Evolutionary conservation across 2,888 invertebrate species (phyloP), one percentile per base, ranked within the genome.

Genomic region (Acanthacorydalis orientalis): DNA sequence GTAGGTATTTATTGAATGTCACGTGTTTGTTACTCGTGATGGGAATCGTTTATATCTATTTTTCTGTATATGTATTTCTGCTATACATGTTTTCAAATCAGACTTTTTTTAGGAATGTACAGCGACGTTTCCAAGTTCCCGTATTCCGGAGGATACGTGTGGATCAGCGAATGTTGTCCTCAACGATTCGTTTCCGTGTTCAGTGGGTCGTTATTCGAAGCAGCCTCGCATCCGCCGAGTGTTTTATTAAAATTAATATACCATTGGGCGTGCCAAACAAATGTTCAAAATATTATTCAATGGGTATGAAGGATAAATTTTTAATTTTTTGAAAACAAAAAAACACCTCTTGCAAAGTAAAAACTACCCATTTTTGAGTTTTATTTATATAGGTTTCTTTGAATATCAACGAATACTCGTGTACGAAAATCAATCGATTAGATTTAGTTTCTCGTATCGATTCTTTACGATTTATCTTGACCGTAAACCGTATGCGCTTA

Each of bases 181-280:
- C 82, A 83, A 8, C 75, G 83, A 43, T 88, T 85, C 60, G 83
- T 89, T 4, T 90, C 90, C 0, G 87, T 90, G 0, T 90, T 88
- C 64, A 81, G 80, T 52, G 86, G 87, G 31, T 90, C 90, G 0
- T 73, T 91, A 46, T 91, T 90, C 59, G 89, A 90, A 64, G 83
- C 83, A 0, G 83, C 87, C 2, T 81, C 84, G 0, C 84, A 89
- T 64, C 82, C 86, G 0, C 89, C 91, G 0, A 82, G 83, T 34
- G 81, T 85, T 1, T 68, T 90, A 8, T 66, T 91, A 1, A 90
- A 90, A 57, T 69, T 91, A 0, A 75, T 91, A 46, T 91, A 91
- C 64, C 90, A 90, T 61, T 91, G 91, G 91, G 77, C 87, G 0
- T 90, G 90, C 54, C 90, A 91, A 61, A 90, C 91, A 0, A 86